Evolutionary conservation across 2,888 invertebrate genomes (phyloP), one percentile per base, ranked within the genome.

Genomic region (Caenorhabditis drosophilae): DNA sequence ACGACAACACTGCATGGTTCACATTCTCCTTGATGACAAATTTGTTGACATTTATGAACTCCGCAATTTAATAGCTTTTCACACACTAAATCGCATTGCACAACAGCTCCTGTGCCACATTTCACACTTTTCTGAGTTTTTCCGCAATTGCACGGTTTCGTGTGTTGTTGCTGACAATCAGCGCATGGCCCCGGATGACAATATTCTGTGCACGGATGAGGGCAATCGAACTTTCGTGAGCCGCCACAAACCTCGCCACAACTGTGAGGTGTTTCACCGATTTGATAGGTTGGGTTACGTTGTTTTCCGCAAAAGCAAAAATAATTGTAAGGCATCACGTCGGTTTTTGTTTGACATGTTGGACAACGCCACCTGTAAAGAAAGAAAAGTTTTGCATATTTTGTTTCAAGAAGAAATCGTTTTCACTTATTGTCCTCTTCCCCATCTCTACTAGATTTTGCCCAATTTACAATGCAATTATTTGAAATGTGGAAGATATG

Each of bases 171-270:
- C 73, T 89, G 89, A 80, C 95, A 96, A 0, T 90, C 90, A 1
- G 93, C 93, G 85, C 96, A 96, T 0, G 94, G 93, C 0, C 96
- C 96, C 0, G 95, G 95, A 84, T 96, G 95, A 83, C 94, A 95
- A 0, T 90, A 87, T 74, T 73, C 69, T 1, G 67, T 67, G 49
- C 80, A 80, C 11, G 62, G 59, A 56, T 81, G 80, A 9, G 76
- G 73, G 46, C 80, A 81, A 1, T 75, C 81, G n/a, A 46, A 89
- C 88, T 60, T 85, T 75, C 83, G 88, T 83, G 70, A 87, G 78
- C 78, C 88, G n/a, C 88, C 88, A 83, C 97, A 97, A 0, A 90
- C 86, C 72, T 91, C 90, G 0, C 94, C 95, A 84, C 97, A 97
- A 25, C 91, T 91, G 85, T 97, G 97, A 0, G 96, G 92, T 11